Percentiles rank a stretch among this genome's conserved stretches.
These are phyloP conservation scores for Chauna torquata DNA, from an alignment of 2,113 vertebrate genomes.

Conservation along the genomic window DNA sequence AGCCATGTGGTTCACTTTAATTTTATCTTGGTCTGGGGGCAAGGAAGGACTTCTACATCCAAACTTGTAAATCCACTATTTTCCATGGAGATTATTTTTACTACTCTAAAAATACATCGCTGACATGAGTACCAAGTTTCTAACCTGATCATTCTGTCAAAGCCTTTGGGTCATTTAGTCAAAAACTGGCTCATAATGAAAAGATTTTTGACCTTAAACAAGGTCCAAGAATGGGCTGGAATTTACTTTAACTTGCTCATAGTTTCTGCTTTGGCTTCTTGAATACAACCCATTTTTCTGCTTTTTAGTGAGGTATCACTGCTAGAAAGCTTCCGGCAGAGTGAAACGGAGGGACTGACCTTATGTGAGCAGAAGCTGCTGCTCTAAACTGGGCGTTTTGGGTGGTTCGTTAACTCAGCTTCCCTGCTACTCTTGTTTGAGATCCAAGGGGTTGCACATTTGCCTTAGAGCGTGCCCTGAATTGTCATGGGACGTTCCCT, in stretches of 20 bases:
- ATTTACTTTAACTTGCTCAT: slow-evolving; percentile 29
- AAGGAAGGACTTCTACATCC: slow-evolving; percentile 37
- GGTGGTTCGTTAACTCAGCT: neutral
- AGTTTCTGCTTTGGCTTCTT: slow-evolving; percentile 15
- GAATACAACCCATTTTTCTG: slow-evolving; percentile 3
- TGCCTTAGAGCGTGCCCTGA: neutral
- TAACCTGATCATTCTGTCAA: slow-evolving; percentile 31
- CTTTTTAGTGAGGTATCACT: slow-evolving; percentile 7
- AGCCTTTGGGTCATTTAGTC: slow-evolving; percentile 49
- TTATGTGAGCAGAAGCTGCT: neutral
- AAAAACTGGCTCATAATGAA: slow-evolving; percentile 51
- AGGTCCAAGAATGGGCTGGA: slow-evolving; percentile 37
- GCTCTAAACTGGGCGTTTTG: neutral
- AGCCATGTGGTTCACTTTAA: neutral
- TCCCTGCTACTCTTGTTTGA: neutral
- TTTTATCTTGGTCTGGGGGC: slow-evolving; percentile 30
- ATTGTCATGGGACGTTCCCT: neutral
- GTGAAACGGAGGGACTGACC: neutral
- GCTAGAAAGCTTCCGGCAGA: slow-evolving; percentile 6
- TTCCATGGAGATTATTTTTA: slow-evolving; percentile 54
- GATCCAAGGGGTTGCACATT: neutral
- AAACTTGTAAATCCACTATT: slow-evolving; percentile 41
- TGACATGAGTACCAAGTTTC: slow-evolving; percentile 17
- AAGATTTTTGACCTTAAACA: slow-evolving; percentile 52
- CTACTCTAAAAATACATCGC: slow-evolving; percentile 49